Base-by-base conservation (phyloP, 2,797 vertebrate species). In the Smutsia gigantea region DNA sequence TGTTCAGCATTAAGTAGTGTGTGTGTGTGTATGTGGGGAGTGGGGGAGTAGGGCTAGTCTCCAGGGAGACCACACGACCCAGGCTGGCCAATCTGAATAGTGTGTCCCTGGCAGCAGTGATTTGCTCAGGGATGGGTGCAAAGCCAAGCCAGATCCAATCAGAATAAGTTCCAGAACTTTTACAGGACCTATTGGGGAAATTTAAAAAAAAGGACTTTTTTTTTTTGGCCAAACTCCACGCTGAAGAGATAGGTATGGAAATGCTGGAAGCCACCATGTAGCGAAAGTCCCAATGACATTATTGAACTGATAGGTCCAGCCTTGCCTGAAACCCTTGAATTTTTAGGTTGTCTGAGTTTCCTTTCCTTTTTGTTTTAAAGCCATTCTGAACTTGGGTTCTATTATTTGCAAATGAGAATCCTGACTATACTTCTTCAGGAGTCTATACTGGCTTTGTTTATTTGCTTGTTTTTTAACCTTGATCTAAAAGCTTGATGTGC, bases 401-500 rank as follows among this genome's bases (percentile, higher is more conserved):
- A 87, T 55, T 83, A 63, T 69, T 90, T 93, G 46, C 61, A 79
- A 88, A 86, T 59, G 81, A 94, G 75, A 94, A 75, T 81, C 84
- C 42, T n/a, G 17, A 85, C 21, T 87, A 25, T 78, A 84, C n/a
- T 88, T 86, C 55, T 88, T 86, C 55, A 87, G 79, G 34, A 34
- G 49, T 63, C 78, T 72, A 39, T 39, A 34, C 19, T 64, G 71
- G 57, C 64, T 64, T 79, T 37, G 59, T 55, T 84, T 93, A 8
- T 39, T 69, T 75, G 13, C 55, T 55, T 92, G 25, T 66, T 89
- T 91, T 93, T 94, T 75, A 95, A 93, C 57, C 37, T 74, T 61
- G 39, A 2, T 59, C 51, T 63, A 39, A 23, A 69, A 75, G 31
- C 68, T 72, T 63, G 2, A 37, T 57, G 14, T 34, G 18, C 17